Conservation (phyloP, 2,113 vertebrate species). For the Trematomus loennbergii region DNA sequence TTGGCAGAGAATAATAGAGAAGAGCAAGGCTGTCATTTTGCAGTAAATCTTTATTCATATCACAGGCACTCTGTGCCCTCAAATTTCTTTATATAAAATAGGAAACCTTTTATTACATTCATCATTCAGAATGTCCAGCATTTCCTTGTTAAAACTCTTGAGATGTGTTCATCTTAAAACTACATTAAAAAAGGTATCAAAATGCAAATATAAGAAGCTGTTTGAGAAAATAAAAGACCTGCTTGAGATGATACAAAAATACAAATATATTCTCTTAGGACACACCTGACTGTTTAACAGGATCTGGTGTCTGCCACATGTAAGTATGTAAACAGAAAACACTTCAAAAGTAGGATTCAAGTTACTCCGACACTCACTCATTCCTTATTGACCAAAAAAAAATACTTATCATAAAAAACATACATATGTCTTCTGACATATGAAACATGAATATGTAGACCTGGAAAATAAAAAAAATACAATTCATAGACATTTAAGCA, state of each 20-base stretch:
- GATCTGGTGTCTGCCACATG: not conserved
- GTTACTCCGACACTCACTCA: conserved; percentile 21
- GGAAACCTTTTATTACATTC: conserved; percentile 64
- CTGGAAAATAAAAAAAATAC: conserved; percentile 6
- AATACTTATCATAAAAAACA: too few species aligned
- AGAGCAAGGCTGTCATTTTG: conserved; percentile 22
- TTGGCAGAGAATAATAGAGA: not conserved
- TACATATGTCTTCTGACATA: not conserved
- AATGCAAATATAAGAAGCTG: conserved; percentile 17
- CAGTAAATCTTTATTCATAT: conserved; percentile 58
- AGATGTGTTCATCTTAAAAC: conserved; percentile 22
- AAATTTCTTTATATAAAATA: conserved; percentile 39
- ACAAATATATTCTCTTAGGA: conserved; percentile 37
- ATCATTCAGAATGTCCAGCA: conserved; percentile 80
- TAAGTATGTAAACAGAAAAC: not conserved
- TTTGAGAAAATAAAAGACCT: conserved; percentile 23
- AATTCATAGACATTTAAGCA: conserved; percentile 7
- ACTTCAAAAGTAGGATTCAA: not conserved
- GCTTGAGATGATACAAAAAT: conserved; percentile 49
- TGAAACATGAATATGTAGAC: not conserved
- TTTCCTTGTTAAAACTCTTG: conserved; percentile 57
- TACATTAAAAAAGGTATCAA: conserved; percentile 56
- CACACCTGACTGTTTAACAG: not conserved
- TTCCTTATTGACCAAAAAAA: not conserved
- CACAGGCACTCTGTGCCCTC: conserved; percentile 50